Evolutionary conservation across 2,113 vertebrate genomes (phyloP).

Genomic region (Brachionichthys hirsutus): DNA sequence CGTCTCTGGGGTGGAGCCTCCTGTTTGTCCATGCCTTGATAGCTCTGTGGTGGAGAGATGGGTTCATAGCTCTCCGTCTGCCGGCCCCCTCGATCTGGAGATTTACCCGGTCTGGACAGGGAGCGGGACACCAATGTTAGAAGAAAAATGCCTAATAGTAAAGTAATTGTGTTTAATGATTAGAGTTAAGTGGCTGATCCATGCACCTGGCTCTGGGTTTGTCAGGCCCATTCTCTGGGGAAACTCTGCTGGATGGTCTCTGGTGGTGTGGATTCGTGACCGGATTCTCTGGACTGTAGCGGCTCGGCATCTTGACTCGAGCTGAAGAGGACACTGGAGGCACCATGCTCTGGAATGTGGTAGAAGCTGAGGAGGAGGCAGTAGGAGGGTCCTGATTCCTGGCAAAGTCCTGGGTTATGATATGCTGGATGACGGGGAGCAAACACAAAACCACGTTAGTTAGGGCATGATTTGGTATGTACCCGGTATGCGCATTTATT

Average conservation of each 20-base stretch:
- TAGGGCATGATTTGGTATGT: not conserved
- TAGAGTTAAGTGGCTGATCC: not conserved
- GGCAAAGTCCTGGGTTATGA: slow-evolving; percentile 98
- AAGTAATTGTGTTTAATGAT: not conserved
- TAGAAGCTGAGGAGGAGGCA: slow-evolving; percentile 69
- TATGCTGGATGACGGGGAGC: slow-evolving; percentile 81
- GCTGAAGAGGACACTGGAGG: slow-evolving; percentile 70
- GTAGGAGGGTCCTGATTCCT: slow-evolving; percentile 89
- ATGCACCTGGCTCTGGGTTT: slow-evolving; percentile 88
- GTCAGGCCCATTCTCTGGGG: slow-evolving; percentile 88
- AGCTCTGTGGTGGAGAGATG: slow-evolving; percentile 93
- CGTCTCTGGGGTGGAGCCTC: slow-evolving; percentile 86
- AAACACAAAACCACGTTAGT: slow-evolving; percentile 2
- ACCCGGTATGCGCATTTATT: not conserved
- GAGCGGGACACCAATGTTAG: slow-evolving; percentile 17
- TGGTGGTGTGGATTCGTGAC: slow-evolving; percentile 80
- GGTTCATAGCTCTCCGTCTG: slow-evolving; percentile 91
- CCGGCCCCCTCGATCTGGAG: slow-evolving; percentile 89
- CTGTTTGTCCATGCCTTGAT: slow-evolving; percentile 86
- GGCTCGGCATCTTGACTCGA: slow-evolving; percentile 84
- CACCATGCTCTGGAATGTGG: slow-evolving; percentile 86
- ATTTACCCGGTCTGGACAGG: slow-evolving; percentile 87
- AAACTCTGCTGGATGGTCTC: slow-evolving; percentile 87
- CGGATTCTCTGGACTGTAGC: slow-evolving; percentile 92
- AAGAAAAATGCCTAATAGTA: too few relatives aligned